Percentiles rank a stretch among this genome's conserved stretches.
These are phyloP conservation scores for Nyctereutes procyonoides DNA, from an alignment of 2,113 vertebrate genomes.

Conservation along the genomic window DNA sequence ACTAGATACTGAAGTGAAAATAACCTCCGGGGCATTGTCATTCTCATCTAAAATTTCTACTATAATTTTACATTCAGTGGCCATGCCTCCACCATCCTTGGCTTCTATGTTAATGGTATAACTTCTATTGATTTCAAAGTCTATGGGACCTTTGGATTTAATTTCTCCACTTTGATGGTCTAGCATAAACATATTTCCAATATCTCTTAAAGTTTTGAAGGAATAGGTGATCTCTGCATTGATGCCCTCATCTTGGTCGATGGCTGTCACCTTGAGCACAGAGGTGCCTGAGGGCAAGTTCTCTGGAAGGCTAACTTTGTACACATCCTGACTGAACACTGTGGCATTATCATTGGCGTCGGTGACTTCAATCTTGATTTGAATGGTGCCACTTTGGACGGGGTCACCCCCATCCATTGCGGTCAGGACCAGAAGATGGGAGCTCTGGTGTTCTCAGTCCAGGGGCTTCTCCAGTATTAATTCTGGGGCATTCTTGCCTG, in stretches of 20 bases:
- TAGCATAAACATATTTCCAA: conserved; percentile 79
- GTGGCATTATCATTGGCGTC: conserved; percentile 90
- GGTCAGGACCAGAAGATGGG: conserved; percentile 84
- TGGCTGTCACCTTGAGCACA: conserved; percentile 86
- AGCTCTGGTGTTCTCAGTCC: conserved; percentile 84
- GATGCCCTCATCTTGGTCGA: conserved; percentile 86
- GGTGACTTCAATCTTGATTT: conserved; percentile 85
- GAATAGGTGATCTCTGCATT: conserved; percentile 87
- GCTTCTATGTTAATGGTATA: conserved; percentile 88
- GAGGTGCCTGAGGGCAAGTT: conserved; percentile 82
- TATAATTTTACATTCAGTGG: conserved; percentile 86
- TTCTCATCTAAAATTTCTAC: conserved; percentile 89
- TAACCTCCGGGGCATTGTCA: conserved; percentile 86
- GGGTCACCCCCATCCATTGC: conserved; percentile 89
- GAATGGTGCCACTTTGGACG: conserved; percentile 82
- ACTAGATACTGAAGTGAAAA: conserved; percentile 84
- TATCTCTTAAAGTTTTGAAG: conserved; percentile 73
- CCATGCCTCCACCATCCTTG: conserved; percentile 88
- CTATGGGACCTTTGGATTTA: conserved; percentile 80
- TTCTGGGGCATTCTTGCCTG: conserved; percentile 81
- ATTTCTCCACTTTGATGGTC: conserved; percentile 87
- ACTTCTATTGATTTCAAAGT: conserved; percentile 89
- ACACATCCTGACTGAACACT: conserved; percentile 84
- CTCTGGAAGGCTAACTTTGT: conserved; percentile 84
- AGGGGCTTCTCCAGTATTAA: conserved; percentile 87